A percentile compares a stretch with the other conserved stretches of the same genome.
These are phyloP conservation scores for Hozukius guyotensis DNA, from an alignment of 2,797 vertebrate species.

Conservation along the genomic window DNA sequence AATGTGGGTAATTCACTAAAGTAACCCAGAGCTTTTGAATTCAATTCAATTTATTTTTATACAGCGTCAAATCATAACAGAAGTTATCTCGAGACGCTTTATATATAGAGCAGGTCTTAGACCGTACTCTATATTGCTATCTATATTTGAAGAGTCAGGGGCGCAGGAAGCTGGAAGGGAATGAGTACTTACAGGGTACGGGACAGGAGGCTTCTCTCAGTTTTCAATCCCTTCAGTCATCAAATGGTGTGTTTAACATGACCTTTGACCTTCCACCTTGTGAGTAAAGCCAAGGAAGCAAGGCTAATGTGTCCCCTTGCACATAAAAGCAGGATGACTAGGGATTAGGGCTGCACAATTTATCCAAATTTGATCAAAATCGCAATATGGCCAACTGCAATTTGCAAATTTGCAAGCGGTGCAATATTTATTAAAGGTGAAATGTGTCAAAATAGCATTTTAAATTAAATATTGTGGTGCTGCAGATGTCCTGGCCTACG, in stretches of 20 bases:
- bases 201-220: background rate
- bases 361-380: no score
- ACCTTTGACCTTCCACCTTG: background rate
- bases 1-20: background rate
- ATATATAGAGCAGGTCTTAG: no score
- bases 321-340: background rate
- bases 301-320: background rate
- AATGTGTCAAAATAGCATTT: no score
- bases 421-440: no score
- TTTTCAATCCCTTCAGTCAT: background rate
- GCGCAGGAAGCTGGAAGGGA: background rate
- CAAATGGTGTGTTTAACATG: background rate
- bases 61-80: no score
- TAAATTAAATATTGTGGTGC: no score
- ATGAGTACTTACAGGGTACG: background rate
- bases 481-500: no score
- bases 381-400: no score
- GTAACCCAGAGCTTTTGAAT: background rate
- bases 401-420: no score
- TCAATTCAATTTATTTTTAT: no score
- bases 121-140: background rate
- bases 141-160: background rate
- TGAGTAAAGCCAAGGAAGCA: background rate
- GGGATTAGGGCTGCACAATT: background rate
- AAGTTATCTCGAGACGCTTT: no score